Base-by-base conservation (phyloP, 2,797 vertebrate genomes). In the Poliocrania exsul region DNA sequence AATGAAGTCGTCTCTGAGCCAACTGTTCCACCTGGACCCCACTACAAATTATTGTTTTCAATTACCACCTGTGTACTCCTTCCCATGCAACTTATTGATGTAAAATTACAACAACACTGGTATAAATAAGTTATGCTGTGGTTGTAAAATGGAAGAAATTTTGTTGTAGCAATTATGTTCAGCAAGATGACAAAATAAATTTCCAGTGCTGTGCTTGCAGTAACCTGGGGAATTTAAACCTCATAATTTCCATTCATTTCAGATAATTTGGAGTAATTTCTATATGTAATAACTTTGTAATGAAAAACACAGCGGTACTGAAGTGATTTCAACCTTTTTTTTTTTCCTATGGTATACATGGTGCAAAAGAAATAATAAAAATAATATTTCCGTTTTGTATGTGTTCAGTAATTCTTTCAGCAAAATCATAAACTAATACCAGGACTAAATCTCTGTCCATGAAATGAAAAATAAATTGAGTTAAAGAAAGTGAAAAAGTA, bases 381-480 rank as follows among this genome's bases (percentile, higher is more conserved):
- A 98, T 98, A 98, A 97, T 98, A 98, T 98, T 98, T 98, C 98
- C 98, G 98, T 97, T 98, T 98, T 97, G 97, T 98, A 98, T 98
- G 97, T 98, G 98, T 98, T 98, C 97, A 28, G 97, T 98, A 98
- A 98, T 98, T 98, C 98, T 97, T 98, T 98, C 97, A 98, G 98
- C 97, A 97, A 98, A 98, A 98, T 98, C 98, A 97, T 98, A 98
- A 98, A 98, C 98, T 98, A 98, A 98, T 98, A 98, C 98, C 97
- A 97, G 80, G 98, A 98, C 98, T 98, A 98, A 98, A 98, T 98
- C 97, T 98, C 97, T 98, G 98, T 98, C 97, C 98, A 96, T 98
- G 97, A 98, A 98, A 98, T 98, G 98, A 98, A 98, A 98, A 98
- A 98, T 98, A 98, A 99, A 98, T 98, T 98, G 97, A 98, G 98